A percentile compares a stretch with the other conserved stretches of the same genome.
Conservation (phyloP, 2,797 vertebrate genomes). For the Hybognathus amarus region DNA sequence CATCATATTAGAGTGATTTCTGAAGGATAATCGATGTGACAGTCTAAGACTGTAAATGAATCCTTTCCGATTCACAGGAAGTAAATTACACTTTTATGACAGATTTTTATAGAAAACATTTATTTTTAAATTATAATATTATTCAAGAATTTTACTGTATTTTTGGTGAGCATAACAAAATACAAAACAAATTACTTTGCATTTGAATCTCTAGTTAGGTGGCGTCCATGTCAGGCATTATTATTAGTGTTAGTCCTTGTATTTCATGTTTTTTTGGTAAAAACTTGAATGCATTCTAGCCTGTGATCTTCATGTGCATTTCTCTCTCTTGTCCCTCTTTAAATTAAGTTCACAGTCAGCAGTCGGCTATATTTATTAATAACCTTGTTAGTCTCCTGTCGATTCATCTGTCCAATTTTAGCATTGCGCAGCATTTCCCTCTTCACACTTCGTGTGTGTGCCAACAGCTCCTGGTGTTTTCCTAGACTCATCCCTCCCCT, state of each 20-base stretch:
- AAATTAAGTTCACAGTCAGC: neutral
- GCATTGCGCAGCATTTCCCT: neutral
- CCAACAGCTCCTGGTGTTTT: slow-evolving; percentile 31
- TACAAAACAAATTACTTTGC: neutral
- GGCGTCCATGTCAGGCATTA: neutral
- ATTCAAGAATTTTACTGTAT: neutral
- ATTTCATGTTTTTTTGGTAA: neutral
- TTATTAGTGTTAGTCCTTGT: neutral
- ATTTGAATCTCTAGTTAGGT: neutral
- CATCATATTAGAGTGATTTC: too few species aligned
- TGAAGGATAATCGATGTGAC: too few species aligned
- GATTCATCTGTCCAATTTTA: neutral
- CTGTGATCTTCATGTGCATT: neutral
- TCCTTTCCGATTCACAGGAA: too few species aligned
- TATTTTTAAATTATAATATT: too few species aligned
- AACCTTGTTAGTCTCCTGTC: neutral
- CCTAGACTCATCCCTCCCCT: slow-evolving; percentile 93
- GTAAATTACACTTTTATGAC: too few species aligned
- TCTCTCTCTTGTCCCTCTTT: slow-evolving; percentile 7
- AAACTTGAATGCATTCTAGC: neutral
- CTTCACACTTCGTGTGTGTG: slow-evolving; percentile 14
- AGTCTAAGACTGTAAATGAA: too few species aligned
- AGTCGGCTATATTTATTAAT: slow-evolving; percentile 9
- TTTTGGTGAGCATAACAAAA: neutral
- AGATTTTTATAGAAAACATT: too few species aligned